Percentiles rank a stretch among this genome's conserved stretches.
phyloP scores from a whole-genome alignment of 2,797 vertebrate genomes.

The Cichlasoma orientale region DNA sequence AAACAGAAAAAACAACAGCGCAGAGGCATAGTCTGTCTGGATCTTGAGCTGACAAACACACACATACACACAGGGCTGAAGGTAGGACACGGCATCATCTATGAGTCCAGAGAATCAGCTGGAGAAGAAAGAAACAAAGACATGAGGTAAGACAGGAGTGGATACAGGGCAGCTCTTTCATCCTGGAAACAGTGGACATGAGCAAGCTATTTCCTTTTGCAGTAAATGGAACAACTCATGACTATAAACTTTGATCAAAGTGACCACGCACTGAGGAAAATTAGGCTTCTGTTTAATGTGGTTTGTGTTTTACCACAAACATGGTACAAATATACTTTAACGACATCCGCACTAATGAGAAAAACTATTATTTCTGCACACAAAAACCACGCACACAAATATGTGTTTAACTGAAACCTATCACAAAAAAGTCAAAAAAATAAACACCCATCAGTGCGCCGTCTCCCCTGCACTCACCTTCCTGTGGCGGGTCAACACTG shows the following conservation, averaged over 20 bases:
- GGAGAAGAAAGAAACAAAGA: constrained; percentile 15
- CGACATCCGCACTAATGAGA: not conserved
- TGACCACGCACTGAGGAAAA: rapidly evolving
- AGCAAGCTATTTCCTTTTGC: not conserved
- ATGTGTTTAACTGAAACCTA: not conserved
- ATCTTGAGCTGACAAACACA: constrained; percentile 37
- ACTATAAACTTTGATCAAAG: not conserved
- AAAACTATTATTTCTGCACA: constrained; percentile 16
- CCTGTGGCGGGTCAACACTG: constrained; percentile 83
- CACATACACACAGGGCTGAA: constrained; percentile 24
- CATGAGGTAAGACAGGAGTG: not conserved
- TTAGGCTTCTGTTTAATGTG: not conserved
- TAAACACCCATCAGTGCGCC: not conserved
- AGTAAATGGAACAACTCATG: not conserved
- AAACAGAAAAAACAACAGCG: constrained; percentile 21
- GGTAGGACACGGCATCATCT: constrained; percentile 46
- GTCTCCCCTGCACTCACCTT: constrained; percentile 63
- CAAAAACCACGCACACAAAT: not conserved
- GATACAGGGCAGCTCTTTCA: not conserved
- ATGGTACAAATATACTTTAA: constrained; percentile 18
- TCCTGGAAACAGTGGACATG: not conserved
- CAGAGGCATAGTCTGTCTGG: constrained; percentile 47
- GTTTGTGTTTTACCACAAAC: not conserved
- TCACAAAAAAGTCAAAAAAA: too few species aligned
- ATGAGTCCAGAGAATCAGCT: constrained; percentile 80